phyloP scores from a whole-genome alignment of 2,113 vertebrate species.

The Fregetta grallaria region DNA sequence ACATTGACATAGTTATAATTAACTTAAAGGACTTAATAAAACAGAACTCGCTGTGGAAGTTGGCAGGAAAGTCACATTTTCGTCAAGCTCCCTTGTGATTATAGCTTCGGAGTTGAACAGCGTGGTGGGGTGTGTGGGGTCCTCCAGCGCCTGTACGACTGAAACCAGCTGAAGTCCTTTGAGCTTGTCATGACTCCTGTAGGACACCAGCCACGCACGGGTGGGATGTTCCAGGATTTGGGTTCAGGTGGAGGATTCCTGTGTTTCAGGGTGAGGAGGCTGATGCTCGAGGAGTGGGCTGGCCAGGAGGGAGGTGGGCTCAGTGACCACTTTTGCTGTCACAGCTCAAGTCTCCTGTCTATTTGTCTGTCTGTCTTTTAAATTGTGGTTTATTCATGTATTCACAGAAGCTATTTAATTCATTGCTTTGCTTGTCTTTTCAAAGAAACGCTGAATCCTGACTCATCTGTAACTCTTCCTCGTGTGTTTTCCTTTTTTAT shows the following conservation, averaged over 20 bases:
- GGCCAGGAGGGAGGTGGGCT: not conserved
- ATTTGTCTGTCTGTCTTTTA: not conserved
- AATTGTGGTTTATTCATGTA: not conserved
- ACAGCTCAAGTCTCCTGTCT: not conserved
- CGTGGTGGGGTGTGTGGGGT: not conserved
- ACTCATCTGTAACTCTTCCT: not conserved
- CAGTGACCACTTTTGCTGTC: not conserved
- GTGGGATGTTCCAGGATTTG: not conserved
- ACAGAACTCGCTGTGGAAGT: not conserved
- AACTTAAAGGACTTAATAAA: not conserved
- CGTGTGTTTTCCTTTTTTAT: not conserved
- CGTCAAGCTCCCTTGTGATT: not conserved
- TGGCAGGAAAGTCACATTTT: not conserved
- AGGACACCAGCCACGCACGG: accelerated
- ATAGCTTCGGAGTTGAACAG: not conserved
- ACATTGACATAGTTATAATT: not conserved
- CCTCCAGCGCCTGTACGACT: not conserved
- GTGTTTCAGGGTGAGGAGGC: not conserved
- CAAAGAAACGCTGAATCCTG: not conserved
- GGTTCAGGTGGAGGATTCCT: not conserved
- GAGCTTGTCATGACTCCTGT: not conserved
- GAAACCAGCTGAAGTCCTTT: not conserved
- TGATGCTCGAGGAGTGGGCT: not conserved
- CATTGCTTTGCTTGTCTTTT: not conserved
- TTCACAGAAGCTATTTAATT: not conserved